phyloP scores from a whole-genome alignment of 1,140 invertebrate species.

The Aphelinus atriplicis region DNA sequence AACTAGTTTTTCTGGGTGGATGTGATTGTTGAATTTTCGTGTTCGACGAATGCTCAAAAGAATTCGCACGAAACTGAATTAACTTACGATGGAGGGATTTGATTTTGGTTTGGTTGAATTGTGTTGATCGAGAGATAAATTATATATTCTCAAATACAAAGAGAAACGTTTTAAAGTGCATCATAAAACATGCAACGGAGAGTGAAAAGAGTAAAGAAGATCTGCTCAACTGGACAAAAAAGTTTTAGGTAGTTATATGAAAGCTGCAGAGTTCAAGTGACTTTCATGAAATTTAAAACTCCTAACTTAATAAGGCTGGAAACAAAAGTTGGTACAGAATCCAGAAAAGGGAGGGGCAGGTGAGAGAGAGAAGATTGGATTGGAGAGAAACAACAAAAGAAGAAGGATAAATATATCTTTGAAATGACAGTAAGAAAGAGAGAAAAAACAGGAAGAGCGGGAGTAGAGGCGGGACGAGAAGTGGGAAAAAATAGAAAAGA shows the following conservation, averaged over 20 bases:
- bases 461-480: neutral
- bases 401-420: neutral
- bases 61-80: too few species aligned
- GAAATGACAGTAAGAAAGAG: neutral
- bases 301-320: neutral
- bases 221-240: neutral
- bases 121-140: too few species aligned
- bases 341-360: neutral
- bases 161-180: neutral
- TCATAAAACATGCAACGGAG: neutral
- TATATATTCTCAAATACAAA: neutral
- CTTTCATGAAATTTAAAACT: neutral
- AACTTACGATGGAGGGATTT: too few species aligned
- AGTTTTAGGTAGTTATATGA: neutral
- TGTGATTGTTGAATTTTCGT: too few species aligned
- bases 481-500: constrained; percentile 2
- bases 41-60: too few species aligned
- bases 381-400: neutral
- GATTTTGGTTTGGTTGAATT: too few species aligned
- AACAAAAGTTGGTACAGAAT: neutral
- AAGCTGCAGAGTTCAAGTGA: too few species aligned
- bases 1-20: too few species aligned
- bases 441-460: neutral
- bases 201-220: neutral
- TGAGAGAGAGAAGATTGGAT: constrained; percentile 8